A percentile compares a stretch with the other conserved stretches of the same genome.
Conservation (phyloP, 2,888 invertebrate genomes). For the Nezara viridula region DNA sequence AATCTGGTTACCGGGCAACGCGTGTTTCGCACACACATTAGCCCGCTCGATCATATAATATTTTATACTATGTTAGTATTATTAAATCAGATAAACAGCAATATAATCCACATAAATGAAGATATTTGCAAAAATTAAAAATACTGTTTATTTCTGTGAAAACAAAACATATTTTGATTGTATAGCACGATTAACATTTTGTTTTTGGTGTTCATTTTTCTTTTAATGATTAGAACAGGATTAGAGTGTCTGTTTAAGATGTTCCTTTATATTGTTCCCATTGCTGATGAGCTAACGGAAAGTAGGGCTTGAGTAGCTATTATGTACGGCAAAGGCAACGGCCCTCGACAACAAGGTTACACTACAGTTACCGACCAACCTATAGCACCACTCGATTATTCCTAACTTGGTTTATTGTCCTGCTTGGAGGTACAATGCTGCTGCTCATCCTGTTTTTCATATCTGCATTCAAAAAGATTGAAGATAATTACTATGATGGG, state of each 20-base stretch:
- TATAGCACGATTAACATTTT: too few species aligned
- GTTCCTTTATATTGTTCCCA: neutral
- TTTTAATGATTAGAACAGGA: neutral
- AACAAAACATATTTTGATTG: neutral
- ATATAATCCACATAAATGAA: neutral
- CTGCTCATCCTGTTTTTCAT: neutral
- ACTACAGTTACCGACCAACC: neutral
- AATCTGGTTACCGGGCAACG: too few species aligned
- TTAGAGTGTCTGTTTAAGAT: neutral
- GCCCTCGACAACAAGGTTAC: slow-evolving; percentile 25
- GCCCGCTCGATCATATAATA: too few species aligned
- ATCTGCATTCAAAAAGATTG: neutral
- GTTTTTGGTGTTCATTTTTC: neutral
- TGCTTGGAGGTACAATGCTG: neutral
- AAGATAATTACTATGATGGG: neutral
- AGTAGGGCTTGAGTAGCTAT: neutral
- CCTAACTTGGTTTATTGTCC: neutral
- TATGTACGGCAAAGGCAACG: slow-evolving; percentile 10
- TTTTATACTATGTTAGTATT: too few species aligned
- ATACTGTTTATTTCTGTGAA: neutral
- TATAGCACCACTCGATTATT: neutral
- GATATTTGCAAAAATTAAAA: neutral
- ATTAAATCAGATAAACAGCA: too few species aligned
- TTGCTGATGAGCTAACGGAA: slow-evolving; percentile 9
- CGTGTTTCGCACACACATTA: too few species aligned